Conservation (phyloP, 2,888 invertebrate species). For the Monochamus alternatus region DNA sequence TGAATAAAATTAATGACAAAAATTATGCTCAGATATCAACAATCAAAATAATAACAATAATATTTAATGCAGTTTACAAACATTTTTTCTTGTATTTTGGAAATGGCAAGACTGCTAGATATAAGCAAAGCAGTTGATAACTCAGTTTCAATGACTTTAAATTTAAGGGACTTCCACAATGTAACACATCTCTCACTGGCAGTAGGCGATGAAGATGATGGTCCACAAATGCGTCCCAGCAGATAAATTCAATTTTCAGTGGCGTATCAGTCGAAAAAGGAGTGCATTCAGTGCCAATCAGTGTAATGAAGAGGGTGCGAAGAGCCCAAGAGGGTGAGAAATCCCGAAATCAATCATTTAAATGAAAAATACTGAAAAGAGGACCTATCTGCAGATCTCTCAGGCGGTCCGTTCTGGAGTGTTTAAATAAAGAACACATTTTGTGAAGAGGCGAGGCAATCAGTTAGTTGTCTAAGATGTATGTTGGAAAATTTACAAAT, state of each 20-base stretch:
- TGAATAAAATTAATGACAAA: too few relatives aligned
- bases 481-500: too few relatives aligned
- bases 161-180: background rate
- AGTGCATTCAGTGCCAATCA: conserved; percentile 35
- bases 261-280: conserved; percentile 27
- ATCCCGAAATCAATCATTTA: conserved; percentile 37
- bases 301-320: conserved; percentile 35
- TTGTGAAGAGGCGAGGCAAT: background rate
- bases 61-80: too few relatives aligned
- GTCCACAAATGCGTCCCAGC: conserved; percentile 20
- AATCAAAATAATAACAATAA: too few relatives aligned
- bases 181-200: background rate
- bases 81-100: too few relatives aligned
- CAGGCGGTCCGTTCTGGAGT: conserved; percentile 2
- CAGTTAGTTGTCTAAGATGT: background rate
- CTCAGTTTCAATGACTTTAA: too few relatives aligned
- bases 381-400: background rate
- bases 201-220: conserved; percentile 5
- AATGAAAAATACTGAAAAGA: conserved; percentile 27
- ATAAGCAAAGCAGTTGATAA: too few relatives aligned
- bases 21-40: too few relatives aligned
- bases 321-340: conserved; percentile 26
- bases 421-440: conserved; percentile 29
- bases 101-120: too few relatives aligned
- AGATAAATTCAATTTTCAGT: conserved; percentile 36